Evolutionary conservation across 2,113 vertebrate species (phyloP).

Genomic region (Trinectes maculatus): DNA sequence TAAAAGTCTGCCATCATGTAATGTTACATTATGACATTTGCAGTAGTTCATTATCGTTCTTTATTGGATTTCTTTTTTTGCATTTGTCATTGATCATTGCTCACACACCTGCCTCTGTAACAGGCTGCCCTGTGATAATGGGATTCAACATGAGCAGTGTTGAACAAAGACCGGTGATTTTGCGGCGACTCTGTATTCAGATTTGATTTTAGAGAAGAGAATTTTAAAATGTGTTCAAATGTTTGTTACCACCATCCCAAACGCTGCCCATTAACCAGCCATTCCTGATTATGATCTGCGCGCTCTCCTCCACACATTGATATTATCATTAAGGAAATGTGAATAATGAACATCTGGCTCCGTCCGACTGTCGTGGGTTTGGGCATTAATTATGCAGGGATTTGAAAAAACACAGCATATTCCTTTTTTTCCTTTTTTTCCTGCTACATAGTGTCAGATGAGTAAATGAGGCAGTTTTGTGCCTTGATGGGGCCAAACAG

Average conservation of each 20-base stretch:
- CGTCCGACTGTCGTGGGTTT: constrained; percentile 28
- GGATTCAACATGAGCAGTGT: too few species aligned
- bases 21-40: too few species aligned
- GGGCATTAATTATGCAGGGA: constrained; percentile 64
- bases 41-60: too few species aligned
- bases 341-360: constrained; percentile 78
- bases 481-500: constrained; percentile 47
- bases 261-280: constrained; percentile 44
- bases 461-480: constrained; percentile 57
- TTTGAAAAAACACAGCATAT: constrained; percentile 35
- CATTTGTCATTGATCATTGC: too few species aligned
- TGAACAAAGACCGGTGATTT: constrained; percentile 20
- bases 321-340: constrained; percentile 76
- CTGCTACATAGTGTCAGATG: constrained; percentile 28
- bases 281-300: constrained; percentile 56
- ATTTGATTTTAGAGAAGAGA: constrained; percentile 6
- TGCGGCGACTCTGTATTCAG: constrained; percentile 20
- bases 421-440: neutral
- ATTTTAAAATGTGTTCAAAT: constrained; percentile 47
- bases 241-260: neutral
- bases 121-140: neutral
- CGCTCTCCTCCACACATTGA: constrained; percentile 55
- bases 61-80: too few species aligned
- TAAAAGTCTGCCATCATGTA: too few species aligned
- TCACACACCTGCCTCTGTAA: constrained; percentile 2